Base-by-base conservation (phyloP, 2,888 invertebrate genomes). In the Aleiodes leptofemur region DNA sequence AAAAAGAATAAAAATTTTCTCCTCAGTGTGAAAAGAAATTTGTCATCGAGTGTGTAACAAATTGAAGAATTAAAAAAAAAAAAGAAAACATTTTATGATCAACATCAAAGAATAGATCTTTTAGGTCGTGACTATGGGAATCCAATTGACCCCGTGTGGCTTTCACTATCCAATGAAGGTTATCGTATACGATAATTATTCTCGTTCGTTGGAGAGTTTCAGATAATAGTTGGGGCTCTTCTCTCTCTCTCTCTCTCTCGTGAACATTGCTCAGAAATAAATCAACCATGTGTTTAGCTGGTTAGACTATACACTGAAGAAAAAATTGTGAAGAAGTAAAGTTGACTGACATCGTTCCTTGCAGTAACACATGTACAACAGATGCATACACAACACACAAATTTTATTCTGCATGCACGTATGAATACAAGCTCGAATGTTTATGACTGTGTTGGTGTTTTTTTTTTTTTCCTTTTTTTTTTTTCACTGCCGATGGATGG, bases 61-160 rank as follows among this genome's bases (percentile, higher is more conserved):
- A 7, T 38, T 38, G 38, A 38, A 9, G 43, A n/a, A n/a, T 5
- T 55, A 16, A 14, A 61, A 23, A 61, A 61, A 55, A 38, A 64
- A 29, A 51, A 64, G n/a, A 51, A 50, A 64, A 23, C 23, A 23
- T 23, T 23, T 34, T 55, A 23, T 43, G 43, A 34, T 51, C 9
- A 43, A 51, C 38, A 23, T 61, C 31, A 34, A 31, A 13, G 38
- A 13, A 14, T 61, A 13, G 31, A 61, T 34, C 59, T 23, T 29
- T 76, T 66, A 73, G 77, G 78, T 71, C 72, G 72, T 57, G 31
- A 55, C 78, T 72, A 76, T 73, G 74, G 74, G 76, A 80, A 79
- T 80, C 76, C 76, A 79, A 80, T 80, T 79, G 80, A 80, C 77
- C 79, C 79, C 78, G 69, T 74, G 74, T 73, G 77, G 79, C 77